Evolutionary conservation across 2,797 vertebrate species (phyloP).

Genomic region (Enteromius trimaculatus): DNA sequence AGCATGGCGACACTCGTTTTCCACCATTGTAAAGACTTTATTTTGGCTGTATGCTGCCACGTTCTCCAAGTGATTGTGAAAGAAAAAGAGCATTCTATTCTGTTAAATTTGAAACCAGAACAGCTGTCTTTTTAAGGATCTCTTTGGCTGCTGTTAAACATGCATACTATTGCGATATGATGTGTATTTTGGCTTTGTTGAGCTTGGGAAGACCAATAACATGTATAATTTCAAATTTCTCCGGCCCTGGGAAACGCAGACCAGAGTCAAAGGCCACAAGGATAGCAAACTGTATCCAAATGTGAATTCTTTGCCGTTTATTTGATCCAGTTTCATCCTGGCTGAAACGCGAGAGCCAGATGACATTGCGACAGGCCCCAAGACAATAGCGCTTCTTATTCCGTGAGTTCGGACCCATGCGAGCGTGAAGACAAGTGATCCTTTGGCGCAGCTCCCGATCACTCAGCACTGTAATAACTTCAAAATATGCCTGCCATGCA

Average conservation of each 20-base stretch:
- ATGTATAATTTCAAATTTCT: conserved; percentile 53
- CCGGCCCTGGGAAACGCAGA: conserved; percentile 27
- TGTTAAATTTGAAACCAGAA: conserved; percentile 36
- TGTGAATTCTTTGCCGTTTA: conserved; percentile 77
- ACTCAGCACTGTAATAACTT: conserved; percentile 50
- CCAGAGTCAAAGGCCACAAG: conserved; percentile 71
- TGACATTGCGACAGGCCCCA: not conserved
- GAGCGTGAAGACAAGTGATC: conserved; percentile 37
- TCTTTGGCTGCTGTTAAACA: conserved; percentile 37
- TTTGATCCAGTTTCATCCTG: conserved; percentile 69
- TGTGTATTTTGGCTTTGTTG: conserved; percentile 56
- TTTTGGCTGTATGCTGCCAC: not conserved
- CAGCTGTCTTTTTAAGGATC: conserved; percentile 26
- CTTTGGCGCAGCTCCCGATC: conserved; percentile 38
- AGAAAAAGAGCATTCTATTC: conserved; percentile 15
- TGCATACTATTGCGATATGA: not conserved
- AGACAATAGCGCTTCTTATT: conserved; percentile 48
- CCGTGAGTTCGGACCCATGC: conserved; percentile 11
- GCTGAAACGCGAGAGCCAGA: conserved; percentile 18
- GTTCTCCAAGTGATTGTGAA: conserved; percentile 25
- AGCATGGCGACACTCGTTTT: not conserved
- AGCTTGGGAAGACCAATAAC: conserved; percentile 34
- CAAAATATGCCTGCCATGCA: conserved; percentile 22
- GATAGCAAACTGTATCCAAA: conserved; percentile 72
- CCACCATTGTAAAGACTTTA: not conserved